Percentiles rank a stretch among this genome's conserved stretches.
Conservation (phyloP, 2,797 vertebrate species). For the Dromococcyx pavoninus region DNA sequence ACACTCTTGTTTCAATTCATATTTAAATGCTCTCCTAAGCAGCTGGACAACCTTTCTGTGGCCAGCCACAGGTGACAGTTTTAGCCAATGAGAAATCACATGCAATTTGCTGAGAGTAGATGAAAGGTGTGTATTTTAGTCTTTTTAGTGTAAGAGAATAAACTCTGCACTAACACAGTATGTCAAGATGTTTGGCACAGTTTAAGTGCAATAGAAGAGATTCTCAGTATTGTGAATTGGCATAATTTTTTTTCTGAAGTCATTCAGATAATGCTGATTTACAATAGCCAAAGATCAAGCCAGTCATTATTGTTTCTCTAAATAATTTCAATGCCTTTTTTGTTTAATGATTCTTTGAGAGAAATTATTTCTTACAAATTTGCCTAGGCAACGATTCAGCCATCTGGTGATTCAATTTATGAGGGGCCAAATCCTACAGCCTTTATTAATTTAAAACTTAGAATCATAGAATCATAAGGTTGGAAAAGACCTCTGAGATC, state of each 20-base stretch:
- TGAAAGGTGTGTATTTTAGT: constrained; percentile 9
- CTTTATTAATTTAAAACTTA: not conserved
- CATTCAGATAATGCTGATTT: not conserved
- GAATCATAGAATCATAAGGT: no score
- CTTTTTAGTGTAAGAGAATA: not conserved
- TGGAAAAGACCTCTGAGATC: no score
- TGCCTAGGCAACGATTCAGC: not conserved
- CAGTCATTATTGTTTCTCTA: not conserved
- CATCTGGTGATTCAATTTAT: not conserved
- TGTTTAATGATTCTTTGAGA: not conserved
- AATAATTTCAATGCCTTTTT: not conserved
- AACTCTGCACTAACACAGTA: not conserved
- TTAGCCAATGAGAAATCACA: constrained; percentile 29
- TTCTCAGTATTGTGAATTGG: not conserved
- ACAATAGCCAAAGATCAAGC: not conserved
- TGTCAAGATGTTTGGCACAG: constrained; percentile 1
- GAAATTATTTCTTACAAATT: not conserved
- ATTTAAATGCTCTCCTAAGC: constrained; percentile 62
- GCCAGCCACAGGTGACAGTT: constrained; percentile 30
- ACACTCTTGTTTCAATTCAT: constrained; percentile 52
- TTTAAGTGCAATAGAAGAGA: not conserved
- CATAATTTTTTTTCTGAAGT: not conserved
- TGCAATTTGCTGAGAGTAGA: constrained; percentile 19
- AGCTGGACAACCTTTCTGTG: constrained; percentile 58
- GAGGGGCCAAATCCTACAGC: not conserved